phyloP scores from a whole-genome alignment of 2,888 invertebrate species.

The Quadroppia sp. region DNA sequence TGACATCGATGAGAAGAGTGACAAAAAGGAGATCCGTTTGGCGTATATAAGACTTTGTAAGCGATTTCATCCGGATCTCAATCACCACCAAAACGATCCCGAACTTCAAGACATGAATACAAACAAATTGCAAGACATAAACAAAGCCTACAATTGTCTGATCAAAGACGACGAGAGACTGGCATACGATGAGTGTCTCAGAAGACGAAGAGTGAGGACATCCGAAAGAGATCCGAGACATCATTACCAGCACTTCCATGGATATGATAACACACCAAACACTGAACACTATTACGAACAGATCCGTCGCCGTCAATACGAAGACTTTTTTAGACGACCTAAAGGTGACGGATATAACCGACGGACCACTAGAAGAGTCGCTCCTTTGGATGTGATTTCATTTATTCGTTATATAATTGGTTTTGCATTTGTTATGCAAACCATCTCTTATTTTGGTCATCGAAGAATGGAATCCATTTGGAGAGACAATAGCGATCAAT shows the following conservation, averaged over 20 bases:
- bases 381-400: neutral
- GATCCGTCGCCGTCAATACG: neutral
- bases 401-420: neutral
- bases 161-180: slow-evolving; percentile 15
- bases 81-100: neutral
- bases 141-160: slow-evolving; percentile 42
- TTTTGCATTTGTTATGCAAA: slow-evolving; percentile 17
- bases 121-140: slow-evolving; percentile 35
- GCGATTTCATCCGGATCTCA: slow-evolving; percentile 20
- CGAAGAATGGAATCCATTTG: neutral
- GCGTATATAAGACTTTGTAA: slow-evolving; percentile 5
- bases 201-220: neutral
- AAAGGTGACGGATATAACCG: neutral
- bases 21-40: slow-evolving; percentile 7
- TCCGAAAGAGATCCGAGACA: neutral
- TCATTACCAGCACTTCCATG: neutral
- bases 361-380: neutral
- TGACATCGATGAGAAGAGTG: neutral
- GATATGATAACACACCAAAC: neutral
- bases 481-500: neutral
- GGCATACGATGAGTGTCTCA: slow-evolving; percentile 19
- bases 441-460: neutral
- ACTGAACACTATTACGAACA: neutral
- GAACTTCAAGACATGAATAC: neutral
- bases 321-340: neutral